Evolutionary conservation across 2,113 vertebrate genomes (phyloP).

Genomic region (Aphyosemion australe): DNA sequence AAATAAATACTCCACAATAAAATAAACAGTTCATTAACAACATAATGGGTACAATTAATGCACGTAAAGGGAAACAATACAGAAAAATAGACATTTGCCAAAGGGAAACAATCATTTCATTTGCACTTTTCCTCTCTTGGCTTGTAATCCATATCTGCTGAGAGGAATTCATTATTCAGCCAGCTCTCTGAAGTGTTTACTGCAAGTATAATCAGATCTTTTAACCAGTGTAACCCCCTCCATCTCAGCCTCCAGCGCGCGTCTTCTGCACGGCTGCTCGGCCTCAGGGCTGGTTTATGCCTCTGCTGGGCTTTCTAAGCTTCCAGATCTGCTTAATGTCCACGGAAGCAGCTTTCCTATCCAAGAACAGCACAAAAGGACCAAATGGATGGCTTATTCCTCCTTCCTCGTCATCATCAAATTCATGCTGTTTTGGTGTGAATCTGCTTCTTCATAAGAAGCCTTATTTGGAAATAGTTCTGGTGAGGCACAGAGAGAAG

Average conservation of each 20-base stretch:
- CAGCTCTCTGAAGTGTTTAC: slow-evolving; percentile 24
- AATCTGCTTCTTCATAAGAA: slow-evolving; percentile 2
- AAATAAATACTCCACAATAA: not conserved
- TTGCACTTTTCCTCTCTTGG: not conserved
- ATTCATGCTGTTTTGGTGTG: not conserved
- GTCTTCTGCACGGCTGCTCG: not conserved
- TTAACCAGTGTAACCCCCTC: slow-evolving; percentile 6
- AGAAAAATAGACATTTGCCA: slow-evolving; percentile 5
- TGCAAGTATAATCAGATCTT: slow-evolving; percentile 13
- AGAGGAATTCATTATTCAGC: slow-evolving; percentile 21
- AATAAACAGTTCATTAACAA: not conserved
- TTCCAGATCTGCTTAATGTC: slow-evolving; percentile 24
- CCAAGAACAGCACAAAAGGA: slow-evolving; percentile 33
- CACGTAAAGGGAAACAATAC: not conserved
- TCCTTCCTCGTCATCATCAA: slow-evolving; percentile 18
- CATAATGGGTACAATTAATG: not conserved
- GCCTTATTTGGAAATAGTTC: slow-evolving; percentile 9
- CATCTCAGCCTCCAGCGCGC: slow-evolving; percentile 5
- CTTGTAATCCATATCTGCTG: not conserved
- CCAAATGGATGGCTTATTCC: slow-evolving; percentile 2
- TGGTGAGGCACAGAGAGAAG: slow-evolving; percentile 16
- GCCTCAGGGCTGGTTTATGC: slow-evolving; percentile 23
- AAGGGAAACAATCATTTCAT: slow-evolving; percentile 9
- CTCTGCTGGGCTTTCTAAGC: slow-evolving; percentile 17
- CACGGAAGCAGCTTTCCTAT: not conserved